Evolutionary conservation across 2,888 invertebrate genomes (phyloP).

Genomic region (Nomada flava): DNA sequence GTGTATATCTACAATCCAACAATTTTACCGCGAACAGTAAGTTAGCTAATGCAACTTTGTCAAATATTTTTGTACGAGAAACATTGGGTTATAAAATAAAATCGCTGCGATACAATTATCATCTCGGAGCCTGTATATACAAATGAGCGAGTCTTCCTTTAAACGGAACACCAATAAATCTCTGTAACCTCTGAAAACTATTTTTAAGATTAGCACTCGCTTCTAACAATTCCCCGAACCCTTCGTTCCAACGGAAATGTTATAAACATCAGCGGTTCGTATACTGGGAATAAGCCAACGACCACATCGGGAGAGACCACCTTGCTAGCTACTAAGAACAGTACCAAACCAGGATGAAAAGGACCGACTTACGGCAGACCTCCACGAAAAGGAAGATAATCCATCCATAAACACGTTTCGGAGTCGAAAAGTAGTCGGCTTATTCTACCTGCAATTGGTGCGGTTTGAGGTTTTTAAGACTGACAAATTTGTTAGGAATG

Average conservation of each 20-base stretch:
- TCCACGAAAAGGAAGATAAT: slow-evolving; percentile 67
- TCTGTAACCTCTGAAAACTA: slow-evolving; percentile 4
- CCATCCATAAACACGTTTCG: slow-evolving; percentile 48
- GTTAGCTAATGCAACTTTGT: too few species aligned
- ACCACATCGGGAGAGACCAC: slow-evolving; percentile 48
- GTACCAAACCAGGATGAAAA: slow-evolving; percentile 61
- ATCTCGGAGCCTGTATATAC: neutral
- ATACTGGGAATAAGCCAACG: slow-evolving; percentile 45
- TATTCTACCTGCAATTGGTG: slow-evolving; percentile 42
- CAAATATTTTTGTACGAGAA: neutral
- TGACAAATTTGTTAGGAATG: slow-evolving; percentile 51
- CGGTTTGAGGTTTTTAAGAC: slow-evolving; percentile 16
- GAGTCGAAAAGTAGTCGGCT: slow-evolving; percentile 17
- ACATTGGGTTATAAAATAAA: neutral
- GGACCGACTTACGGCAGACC: slow-evolving; percentile 58
- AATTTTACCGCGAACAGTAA: too few species aligned
- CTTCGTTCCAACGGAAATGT: slow-evolving; percentile 29
- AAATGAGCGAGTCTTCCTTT: neutral
- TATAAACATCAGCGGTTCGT: slow-evolving; percentile 47
- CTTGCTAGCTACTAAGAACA: slow-evolving; percentile 53
- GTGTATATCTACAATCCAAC: too few species aligned
- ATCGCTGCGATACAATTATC: neutral
- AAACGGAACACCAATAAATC: neutral
- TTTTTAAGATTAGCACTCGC: slow-evolving; percentile 9
- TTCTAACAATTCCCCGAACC: slow-evolving; percentile 9